Conservation (phyloP, 2,888 invertebrate species). For the Thymelicus acteon region DNA sequence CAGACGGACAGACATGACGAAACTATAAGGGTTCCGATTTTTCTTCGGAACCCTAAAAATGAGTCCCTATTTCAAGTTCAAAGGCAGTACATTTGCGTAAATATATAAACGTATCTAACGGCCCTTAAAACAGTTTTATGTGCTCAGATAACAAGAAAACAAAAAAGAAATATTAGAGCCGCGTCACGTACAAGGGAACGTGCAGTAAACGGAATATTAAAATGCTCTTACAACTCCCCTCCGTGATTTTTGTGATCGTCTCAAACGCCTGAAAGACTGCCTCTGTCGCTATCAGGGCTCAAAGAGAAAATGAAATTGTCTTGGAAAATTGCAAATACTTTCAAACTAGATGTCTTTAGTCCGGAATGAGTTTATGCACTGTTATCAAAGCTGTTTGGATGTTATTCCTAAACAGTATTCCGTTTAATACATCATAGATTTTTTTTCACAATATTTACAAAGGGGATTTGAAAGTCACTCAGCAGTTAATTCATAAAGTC, state of each 20-base stretch:
- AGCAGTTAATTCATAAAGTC: too few relatives aligned
- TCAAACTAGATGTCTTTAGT: conserved; percentile 5
- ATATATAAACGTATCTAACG: conserved; percentile 8
- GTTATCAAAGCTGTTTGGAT: not conserved
- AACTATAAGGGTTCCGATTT: too few relatives aligned
- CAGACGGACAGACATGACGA: too few relatives aligned
- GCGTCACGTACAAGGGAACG: conserved; percentile 49
- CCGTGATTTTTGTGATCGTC: conserved; percentile 27
- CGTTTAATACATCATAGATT: too few relatives aligned
- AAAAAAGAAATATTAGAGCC: conserved; percentile 47
- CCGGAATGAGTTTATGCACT: conserved; percentile 1
- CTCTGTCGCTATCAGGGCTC: conserved; percentile 11
- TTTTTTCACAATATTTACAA: too few relatives aligned
- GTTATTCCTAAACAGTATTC: too few relatives aligned
- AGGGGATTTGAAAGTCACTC: too few relatives aligned
- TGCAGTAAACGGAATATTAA: conserved; percentile 50
- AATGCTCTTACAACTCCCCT: conserved; percentile 35
- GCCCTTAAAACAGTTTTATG: conserved; percentile 20
- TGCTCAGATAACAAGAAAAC: conserved; percentile 46
- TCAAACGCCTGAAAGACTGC: conserved; percentile 22
- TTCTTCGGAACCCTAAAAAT: too few relatives aligned
- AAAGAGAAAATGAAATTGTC: conserved; percentile 8
- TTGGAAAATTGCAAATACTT: conserved; percentile 20
- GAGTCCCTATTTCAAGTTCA: too few relatives aligned
- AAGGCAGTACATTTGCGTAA: not conserved